Evolutionary conservation across 2,113 vertebrate species (phyloP), one percentile per base, ranked within the genome.

Genomic region (Protobothrops mucrosquamatus): DNA sequence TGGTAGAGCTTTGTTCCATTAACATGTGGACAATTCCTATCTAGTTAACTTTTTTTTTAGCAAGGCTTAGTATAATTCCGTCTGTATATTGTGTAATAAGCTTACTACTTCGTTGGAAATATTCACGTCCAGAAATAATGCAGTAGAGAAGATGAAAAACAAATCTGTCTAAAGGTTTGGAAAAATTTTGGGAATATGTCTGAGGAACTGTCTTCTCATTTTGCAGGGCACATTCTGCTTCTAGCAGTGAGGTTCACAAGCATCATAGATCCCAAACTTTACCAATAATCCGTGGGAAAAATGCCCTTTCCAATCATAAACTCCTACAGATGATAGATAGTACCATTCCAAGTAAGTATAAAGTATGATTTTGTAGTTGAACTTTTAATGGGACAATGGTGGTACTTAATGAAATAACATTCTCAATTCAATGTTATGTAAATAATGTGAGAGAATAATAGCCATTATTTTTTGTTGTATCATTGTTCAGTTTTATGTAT

Each of bases 211-310:
- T 64, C 56, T 90, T 61, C 4, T 90, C 34, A 64, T 46, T 87
- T 97, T 96, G 59, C 97, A 99, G 99, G 99, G 98, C 99, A 97
- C 98, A 98, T 56, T 98, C 98, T 51, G 95, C 98, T 95, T 98
- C 99, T 15, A 95, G 97, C 94, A 98, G 98, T 0, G 99, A 99
- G 23, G 98, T 98, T 51, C 99, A 99, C 93, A 98, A 99, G 74
- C 99, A 99, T 10, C 98, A 98, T 95, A 98, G 99, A 96, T 99
- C 99, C 93, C 99, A 99, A 96, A 99, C 99, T 0, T 98, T 99
- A 97, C 99, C 99, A 89, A 99, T 99, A 97, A 99, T 99, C 94
- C 98, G 99, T 95, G 97, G 98, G 89, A 99, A 99, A 98, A 99
- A 99, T 94, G 98, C 99, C 88, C 98, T 99, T 93, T 98, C 98